Conservation (phyloP, 1,140 invertebrate species). For the Pygmarrhopalites habei region DNA sequence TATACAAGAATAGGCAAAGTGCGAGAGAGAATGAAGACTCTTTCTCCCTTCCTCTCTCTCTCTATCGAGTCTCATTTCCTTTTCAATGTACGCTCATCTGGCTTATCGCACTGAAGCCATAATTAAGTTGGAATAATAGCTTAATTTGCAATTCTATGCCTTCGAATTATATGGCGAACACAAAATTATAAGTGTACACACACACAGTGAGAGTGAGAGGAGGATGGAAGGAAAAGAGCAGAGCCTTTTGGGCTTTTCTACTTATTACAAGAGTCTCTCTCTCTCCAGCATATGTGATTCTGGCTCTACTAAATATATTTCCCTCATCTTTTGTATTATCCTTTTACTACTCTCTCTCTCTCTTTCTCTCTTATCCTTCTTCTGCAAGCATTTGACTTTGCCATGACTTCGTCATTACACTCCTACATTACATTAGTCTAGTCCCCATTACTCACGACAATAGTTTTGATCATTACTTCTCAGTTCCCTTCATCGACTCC, state of each 20-base stretch:
- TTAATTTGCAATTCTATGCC: conserved; percentile 38
- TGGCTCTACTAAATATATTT: too few relatives aligned
- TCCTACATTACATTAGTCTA: too few relatives aligned
- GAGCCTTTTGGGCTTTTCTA: too few relatives aligned
- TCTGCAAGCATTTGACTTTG: too few relatives aligned
- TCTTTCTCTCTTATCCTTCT: background rate
- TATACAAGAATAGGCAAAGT: too few relatives aligned
- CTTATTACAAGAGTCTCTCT: too few relatives aligned
- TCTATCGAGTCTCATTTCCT: conserved; percentile 28
- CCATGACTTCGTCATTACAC: too few relatives aligned
- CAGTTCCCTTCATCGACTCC: background rate
- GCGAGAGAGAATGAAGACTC: too few relatives aligned
- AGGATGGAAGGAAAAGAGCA: too few relatives aligned
- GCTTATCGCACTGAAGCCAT: conserved; percentile 29
- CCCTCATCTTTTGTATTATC: too few relatives aligned
- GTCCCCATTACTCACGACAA: background rate
- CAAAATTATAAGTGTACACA: conserved; percentile 27
- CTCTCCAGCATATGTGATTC: too few relatives aligned
- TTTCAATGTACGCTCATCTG: conserved; percentile 10
- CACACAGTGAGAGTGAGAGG: too few relatives aligned
- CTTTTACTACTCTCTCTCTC: background rate
- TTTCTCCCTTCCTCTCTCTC: conserved; percentile 13
- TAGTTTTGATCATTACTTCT: background rate
- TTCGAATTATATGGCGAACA: conserved; percentile 33
- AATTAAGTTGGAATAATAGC: conserved; percentile 38